Evolutionary conservation across 2,113 vertebrate species (phyloP), one percentile per base, ranked within the genome.

Genomic region (Lontra canadensis): DNA sequence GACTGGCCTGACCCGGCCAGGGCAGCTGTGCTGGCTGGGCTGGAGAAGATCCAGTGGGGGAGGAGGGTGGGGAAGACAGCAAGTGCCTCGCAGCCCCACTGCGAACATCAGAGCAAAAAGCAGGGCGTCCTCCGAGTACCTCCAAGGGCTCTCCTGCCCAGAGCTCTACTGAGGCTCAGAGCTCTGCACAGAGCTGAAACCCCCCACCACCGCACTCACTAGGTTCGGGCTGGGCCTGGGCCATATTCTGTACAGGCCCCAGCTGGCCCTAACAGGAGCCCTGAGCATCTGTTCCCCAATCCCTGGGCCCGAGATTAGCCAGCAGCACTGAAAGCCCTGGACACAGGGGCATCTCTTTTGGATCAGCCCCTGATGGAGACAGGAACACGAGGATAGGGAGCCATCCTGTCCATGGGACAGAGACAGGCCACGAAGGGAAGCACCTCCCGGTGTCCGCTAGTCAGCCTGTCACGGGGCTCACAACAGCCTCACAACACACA

Each of bases 11-110:
- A 21, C 67, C 52, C 73, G 55, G 65, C 55, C 92, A 57, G 88
- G 65, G 93, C 94, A 92, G 91, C 97, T 93, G 69, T 47, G 36
- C 65, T 14, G 86, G 42, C 39, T 31, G 29, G n/a, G 57, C 73
- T 52, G 42, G 49, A 80, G 17, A 83, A 79, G 92, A 83, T 65
- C 57, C 55, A 67, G 17, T 18, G 26, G 36, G 63, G 31, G 83
- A 23, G 74, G 55, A 42, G 71, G 12, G 15, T 11, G 1, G 61
- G 39, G 59, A 71, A 59, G 83, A 36, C 1, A 39, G 67, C 83
- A 83, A 92, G 57, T 57, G 31, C 34, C 86, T 73, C 23, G 31
- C 42, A 89, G 34, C 20, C 65, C 80, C n/a, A 36, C 34, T 59
- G 55, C 83, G 44, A 52, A n/a, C 0, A 3, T 42, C 49, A 69